Percentiles rank a stretch among this genome's conserved stretches.
Evolutionary conservation across 2,797 vertebrate genomes (phyloP).

Genomic region (Pseudomugil tenellus): DNA sequence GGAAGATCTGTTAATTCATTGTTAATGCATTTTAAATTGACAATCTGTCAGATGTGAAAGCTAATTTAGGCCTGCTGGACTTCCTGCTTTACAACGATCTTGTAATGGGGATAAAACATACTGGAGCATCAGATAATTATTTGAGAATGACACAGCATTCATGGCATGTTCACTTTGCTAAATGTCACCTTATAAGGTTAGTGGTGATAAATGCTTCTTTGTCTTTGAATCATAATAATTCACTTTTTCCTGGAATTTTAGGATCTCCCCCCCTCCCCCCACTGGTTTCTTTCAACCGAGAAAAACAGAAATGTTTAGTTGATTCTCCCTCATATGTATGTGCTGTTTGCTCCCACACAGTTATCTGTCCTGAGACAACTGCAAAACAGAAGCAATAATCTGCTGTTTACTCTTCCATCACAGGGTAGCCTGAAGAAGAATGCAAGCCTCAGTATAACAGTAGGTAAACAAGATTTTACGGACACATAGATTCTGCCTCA

Average conservation of each 20-base stretch:
- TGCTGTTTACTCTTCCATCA: constrained; percentile 18
- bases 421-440: constrained; percentile 39
- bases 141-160: constrained; percentile 10
- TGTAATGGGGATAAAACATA: constrained; percentile 35
- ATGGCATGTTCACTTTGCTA: constrained; percentile 25
- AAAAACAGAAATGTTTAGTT: constrained; percentile 41
- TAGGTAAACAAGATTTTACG: constrained; percentile 38
- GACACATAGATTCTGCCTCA: constrained; percentile 27
- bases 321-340: constrained; percentile 12
- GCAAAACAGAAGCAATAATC: constrained; percentile 44
- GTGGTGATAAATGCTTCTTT: constrained; percentile 55
- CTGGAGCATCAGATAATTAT: constrained; percentile 32
- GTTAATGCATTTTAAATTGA: constrained; percentile 31
- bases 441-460: constrained; percentile 32
- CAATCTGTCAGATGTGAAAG: constrained; percentile 27
- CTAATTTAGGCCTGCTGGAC: constrained; percentile 26
- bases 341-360: constrained; percentile 26
- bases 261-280: constrained; percentile 13
- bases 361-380: constrained; percentile 36
- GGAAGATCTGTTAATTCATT: constrained; percentile 41
- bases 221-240: constrained; percentile 45
- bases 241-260: constrained; percentile 44
- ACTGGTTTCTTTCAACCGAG: constrained; percentile 36
- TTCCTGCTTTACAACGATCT: constrained; percentile 27
- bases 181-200: constrained; percentile 56